Base-by-base conservation (phyloP, 2,113 vertebrate genomes). In the Spermophilus dauricus region DNA sequence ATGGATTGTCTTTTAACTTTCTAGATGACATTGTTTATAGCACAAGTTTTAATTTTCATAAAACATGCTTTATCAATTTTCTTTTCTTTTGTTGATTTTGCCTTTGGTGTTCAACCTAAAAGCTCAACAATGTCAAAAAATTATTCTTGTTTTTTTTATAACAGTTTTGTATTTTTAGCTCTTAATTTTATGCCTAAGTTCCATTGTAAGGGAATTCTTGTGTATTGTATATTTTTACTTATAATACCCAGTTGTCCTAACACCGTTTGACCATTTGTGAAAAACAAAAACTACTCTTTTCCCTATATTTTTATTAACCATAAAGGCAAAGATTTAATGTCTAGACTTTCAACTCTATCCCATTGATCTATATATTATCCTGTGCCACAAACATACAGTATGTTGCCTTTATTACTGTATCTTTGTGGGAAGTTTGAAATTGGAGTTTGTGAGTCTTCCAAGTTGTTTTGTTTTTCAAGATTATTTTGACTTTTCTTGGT, bases 91-190 rank as follows among this genome's bases (percentile, higher is more conserved):
- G 24, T 92, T 63, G 48, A 13, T 80, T 67, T 75, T 67, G 42
- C 28, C 72, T 80, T 92, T 89, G 51, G 42, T 92, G 11, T 34
- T 13, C 17, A 63, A 70, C 58, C n/a, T 53, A 78, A 88, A 17
- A 80, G 4, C 18, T 84, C 69, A 82, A 9, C 12, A 5, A 70
- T 24, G 9, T 63, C 61, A 58, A 76, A 32, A 65, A 84, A 20
- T 93, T 87, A 96, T 9, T 72, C 8, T 18, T 67, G 16, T 72
- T 86, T 96, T 84, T 42, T 20, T 63, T 61, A 14, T 69, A 65
- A n/a, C 24, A 86, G 69, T 78, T 85, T 92, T 95, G 30, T 72
- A 78, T 28, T 72, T 77, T 88, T 83, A 83, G 6, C n/a, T 72
- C n/a, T 77, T 91, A 87, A 30, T 56, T 65, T 63, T 89, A 53